Percentiles rank a stretch among this genome's conserved stretches.
These are phyloP conservation scores for Morpho helenor DNA, from an alignment of 2,888 invertebrate species.

Conservation along the genomic window DNA sequence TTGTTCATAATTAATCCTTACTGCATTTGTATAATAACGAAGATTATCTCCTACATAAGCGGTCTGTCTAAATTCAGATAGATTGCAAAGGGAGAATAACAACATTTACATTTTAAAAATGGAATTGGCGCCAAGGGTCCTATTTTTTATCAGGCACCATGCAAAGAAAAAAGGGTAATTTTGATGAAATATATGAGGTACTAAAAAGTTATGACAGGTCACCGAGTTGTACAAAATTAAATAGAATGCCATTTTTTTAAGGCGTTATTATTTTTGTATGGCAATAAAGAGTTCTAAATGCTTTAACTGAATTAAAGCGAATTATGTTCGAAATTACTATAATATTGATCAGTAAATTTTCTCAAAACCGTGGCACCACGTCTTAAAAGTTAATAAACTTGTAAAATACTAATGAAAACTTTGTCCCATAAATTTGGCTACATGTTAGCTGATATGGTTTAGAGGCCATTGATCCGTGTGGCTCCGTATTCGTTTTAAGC, in stretches of 20 bases:
- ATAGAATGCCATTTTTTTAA: neutral
- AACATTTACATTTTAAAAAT: slow-evolving; percentile 4
- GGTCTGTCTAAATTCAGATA: slow-evolving; percentile 3
- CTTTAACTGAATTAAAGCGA: too few species aligned
- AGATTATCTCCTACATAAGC: neutral
- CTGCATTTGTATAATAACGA: too few species aligned
- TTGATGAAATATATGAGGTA: slow-evolving; percentile 16
- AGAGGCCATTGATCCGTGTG: too few species aligned
- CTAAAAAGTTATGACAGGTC: slow-evolving; percentile 12
- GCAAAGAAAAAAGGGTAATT: slow-evolving; percentile 7
- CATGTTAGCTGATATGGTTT: too few species aligned
- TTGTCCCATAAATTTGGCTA: too few species aligned
- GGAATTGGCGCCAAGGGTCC: slow-evolving; percentile 8
- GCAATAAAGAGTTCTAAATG: neutral
- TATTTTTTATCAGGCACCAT: slow-evolving; percentile 6
- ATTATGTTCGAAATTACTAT: too few species aligned
- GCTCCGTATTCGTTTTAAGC: too few species aligned
- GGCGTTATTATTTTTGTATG: neutral
- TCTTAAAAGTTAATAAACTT: too few species aligned
- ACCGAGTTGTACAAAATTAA: slow-evolving; percentile 14
- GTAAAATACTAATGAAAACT: too few species aligned
- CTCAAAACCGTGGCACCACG: too few species aligned
- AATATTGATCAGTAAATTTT: too few species aligned
- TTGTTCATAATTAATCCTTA: too few species aligned
- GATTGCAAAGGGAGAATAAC: neutral